These are phyloP conservation scores for Manduca sexta DNA, from an alignment of 1,140 invertebrate genomes.

Conservation along the genomic window DNA sequence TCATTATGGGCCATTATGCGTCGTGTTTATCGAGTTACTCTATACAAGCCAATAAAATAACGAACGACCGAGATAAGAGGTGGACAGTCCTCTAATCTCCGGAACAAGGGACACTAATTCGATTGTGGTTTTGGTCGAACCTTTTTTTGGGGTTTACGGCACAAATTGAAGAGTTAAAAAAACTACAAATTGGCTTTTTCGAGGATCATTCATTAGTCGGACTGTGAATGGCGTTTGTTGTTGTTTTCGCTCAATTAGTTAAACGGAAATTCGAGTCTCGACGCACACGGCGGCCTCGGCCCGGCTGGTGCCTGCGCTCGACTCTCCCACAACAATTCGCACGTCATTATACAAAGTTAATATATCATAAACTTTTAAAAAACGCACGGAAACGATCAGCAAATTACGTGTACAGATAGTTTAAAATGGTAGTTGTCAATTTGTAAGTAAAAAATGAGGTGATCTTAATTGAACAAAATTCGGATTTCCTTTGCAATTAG, in stretches of 20 bases:
- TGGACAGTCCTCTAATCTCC: conserved; percentile 70
- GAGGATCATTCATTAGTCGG: conserved; percentile 67
- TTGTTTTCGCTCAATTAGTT: conserved; percentile 72
- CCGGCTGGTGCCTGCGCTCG: too few species aligned
- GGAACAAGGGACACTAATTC: conserved; percentile 73
- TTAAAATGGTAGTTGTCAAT: too few species aligned
- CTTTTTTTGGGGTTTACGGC: conserved; percentile 66
- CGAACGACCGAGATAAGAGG: conserved; percentile 69
- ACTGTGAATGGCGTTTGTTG: conserved; percentile 55
- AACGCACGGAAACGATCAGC: too few species aligned
- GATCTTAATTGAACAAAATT: too few species aligned
- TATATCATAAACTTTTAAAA: too few species aligned
- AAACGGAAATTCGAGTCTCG: conserved; percentile 57
- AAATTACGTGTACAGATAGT: too few species aligned
- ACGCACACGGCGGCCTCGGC: conserved; percentile 38
- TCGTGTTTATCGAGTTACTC: conserved; percentile 70
- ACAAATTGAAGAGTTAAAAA: conserved; percentile 72
- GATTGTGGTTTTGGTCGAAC: conserved; percentile 69
- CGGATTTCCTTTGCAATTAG: too few species aligned
- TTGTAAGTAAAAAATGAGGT: too few species aligned
- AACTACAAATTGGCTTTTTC: conserved; percentile 70
- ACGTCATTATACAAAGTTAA: too few species aligned
- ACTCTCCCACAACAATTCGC: too few species aligned
- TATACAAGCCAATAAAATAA: conserved; percentile 72
- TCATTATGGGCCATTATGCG: conserved; percentile 71